Conservation (phyloP, 2,797 vertebrate species). For the Todus mexicanus region DNA sequence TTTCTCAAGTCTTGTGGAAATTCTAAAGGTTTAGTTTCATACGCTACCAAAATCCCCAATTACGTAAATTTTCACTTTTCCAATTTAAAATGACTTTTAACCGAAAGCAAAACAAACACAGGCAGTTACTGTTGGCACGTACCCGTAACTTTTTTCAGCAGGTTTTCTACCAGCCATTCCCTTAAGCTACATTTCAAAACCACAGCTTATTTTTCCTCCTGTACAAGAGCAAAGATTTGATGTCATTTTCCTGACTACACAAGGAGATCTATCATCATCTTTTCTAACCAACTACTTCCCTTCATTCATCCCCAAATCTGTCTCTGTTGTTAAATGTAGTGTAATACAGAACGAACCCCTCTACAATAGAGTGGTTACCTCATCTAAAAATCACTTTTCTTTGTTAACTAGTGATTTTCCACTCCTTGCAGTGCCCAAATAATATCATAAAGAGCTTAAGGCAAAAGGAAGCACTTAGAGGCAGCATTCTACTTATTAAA, state of each 20-base stretch:
- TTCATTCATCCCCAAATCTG: conserved; percentile 8
- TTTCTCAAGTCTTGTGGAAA: background rate
- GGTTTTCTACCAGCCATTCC: background rate
- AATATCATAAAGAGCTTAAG: background rate
- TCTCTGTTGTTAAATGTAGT: background rate
- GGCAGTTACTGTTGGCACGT: conserved; percentile 16
- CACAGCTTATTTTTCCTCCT: conserved; percentile 12
- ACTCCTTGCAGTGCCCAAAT: background rate
- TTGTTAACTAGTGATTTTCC: conserved; percentile 4
- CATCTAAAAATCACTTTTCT: conserved; percentile 17
- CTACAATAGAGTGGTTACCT: background rate
- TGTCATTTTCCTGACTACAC: background rate
- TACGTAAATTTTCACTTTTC: background rate
- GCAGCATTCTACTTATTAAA: background rate
- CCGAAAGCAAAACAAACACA: conserved; percentile 7
- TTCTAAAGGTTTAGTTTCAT: background rate
- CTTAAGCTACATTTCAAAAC: conserved; percentile 46
- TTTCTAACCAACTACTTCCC: background rate
- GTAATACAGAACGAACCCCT: background rate
- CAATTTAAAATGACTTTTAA: conserved; percentile 23
- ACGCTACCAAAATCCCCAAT: background rate
- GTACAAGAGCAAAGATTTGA: background rate
- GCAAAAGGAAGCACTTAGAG: background rate
- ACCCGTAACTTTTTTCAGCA: background rate
- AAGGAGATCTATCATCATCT: conserved; percentile 11